Evolutionary conservation across 2,888 invertebrate genomes (phyloP).

Genomic region (Drosophila leonis): DNA sequence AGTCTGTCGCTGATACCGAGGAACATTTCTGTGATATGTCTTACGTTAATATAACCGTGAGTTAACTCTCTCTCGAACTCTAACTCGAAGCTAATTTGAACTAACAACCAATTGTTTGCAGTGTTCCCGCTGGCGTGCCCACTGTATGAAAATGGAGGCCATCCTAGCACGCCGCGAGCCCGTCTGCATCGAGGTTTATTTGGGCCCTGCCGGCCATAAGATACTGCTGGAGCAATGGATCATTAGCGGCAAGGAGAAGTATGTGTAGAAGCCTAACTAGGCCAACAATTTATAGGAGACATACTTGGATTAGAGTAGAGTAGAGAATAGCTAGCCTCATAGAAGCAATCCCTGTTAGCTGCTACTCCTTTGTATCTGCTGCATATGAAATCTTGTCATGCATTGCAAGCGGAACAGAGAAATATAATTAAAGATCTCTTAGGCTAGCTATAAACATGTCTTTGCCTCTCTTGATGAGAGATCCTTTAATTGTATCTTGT

Average conservation of each 20-base stretch:
- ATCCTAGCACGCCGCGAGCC: slow-evolving; percentile 84
- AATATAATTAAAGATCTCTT: too few species aligned
- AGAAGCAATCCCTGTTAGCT: not conserved
- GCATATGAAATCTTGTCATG: too few species aligned
- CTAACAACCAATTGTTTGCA: slow-evolving; percentile 23
- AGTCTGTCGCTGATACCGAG: slow-evolving; percentile 82
- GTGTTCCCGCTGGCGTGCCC: slow-evolving; percentile 85
- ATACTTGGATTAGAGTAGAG: not conserved
- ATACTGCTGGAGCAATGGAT: slow-evolving; percentile 85
- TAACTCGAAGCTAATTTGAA: not conserved
- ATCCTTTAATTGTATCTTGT: too few species aligned
- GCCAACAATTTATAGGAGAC: not conserved
- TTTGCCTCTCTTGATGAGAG: too few species aligned
- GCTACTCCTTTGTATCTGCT: too few species aligned
- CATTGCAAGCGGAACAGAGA: too few species aligned
- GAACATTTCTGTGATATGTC: slow-evolving; percentile 86
- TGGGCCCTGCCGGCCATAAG: slow-evolving; percentile 84
- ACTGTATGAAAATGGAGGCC: slow-evolving; percentile 84
- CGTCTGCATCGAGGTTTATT: slow-evolving; percentile 85
- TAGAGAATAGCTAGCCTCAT: not conserved
- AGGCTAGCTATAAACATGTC: too few species aligned
- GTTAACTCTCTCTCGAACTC: slow-evolving; percentile 22
- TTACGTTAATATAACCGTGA: slow-evolving; percentile 85
- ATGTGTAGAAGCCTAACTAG: slow-evolving; percentile 41
- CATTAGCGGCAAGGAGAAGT: slow-evolving; percentile 84